Base-by-base conservation (phyloP, 2,888 invertebrate genomes). In the Chelonus formosanus region DNA sequence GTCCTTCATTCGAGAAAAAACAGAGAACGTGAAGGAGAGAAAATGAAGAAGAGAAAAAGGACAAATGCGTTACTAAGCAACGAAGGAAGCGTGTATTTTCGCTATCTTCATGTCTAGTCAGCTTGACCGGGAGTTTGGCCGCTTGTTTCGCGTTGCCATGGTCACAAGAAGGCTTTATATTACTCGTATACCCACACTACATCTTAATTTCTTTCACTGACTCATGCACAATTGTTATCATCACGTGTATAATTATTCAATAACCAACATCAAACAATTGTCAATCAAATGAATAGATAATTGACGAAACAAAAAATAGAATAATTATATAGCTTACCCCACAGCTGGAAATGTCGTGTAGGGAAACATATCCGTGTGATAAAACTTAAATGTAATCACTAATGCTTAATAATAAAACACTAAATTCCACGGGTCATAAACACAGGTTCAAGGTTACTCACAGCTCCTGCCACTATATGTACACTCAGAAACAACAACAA, bases 281-380 rank as follows among this genome's bases (percentile, higher is more conserved):
- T 35, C 45, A 57, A 43, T 48, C 40, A 54, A 10, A 47, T 47
- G 10, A 48, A 45, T 56, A 52, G 48, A 55, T 40, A 40, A 6
- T 40, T 40, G 40, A 48, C 43, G 10, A 50, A 10, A 57, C 54
- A 32, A 43, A 63, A 48, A 7, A 36, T 4, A 10, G 20, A 52
- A 43, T 5, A 34, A 32, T 4, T 32, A 34, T 64, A 45, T 34
- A 58, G 72, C 80, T 80, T 80, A 84, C 84, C 84, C 82, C 63
- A 84, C 83, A 67, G 83, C 77, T 74, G 84, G 83, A 72, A 84
- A 84, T 50, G 83, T 81, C 40, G 84, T 80, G 74, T 83, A 84
- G 40, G 84, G 82, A 75, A 84, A 84, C 84, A 84, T 84, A 55
- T 59, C 63, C 56, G 20, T 53, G 54, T 47, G 45, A 61, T 43